Evolutionary conservation across 2,113 vertebrate species (phyloP).

Genomic region (Myotis lucifugus): DNA sequence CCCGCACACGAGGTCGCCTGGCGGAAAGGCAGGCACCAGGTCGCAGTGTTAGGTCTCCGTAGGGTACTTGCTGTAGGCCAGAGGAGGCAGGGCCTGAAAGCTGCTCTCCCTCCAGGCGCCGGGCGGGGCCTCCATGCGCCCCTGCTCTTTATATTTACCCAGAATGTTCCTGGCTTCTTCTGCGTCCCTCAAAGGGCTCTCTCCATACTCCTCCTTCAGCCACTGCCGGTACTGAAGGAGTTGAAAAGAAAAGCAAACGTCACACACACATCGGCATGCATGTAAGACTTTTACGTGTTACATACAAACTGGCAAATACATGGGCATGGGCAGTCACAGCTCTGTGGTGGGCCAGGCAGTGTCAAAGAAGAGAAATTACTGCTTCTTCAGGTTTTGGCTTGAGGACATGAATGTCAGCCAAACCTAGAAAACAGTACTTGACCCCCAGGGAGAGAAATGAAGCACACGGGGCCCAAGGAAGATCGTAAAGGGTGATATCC

Average conservation of each 20-base stretch:
- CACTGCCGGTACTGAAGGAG: conserved; percentile 91
- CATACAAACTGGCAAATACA: neutral
- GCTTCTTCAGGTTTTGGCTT: neutral
- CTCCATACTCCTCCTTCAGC: conserved; percentile 91
- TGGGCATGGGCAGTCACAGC: neutral
- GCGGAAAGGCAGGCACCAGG: neutral
- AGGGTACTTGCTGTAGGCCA: conserved; percentile 81
- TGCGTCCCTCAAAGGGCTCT: conserved; percentile 91
- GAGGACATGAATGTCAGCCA: neutral
- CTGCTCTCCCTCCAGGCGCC: conserved; percentile 84
- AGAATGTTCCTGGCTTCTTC: conserved; percentile 91
- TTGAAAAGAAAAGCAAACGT: conserved; percentile 20
- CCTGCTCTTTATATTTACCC: conserved; percentile 85
- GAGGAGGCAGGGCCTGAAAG: conserved; percentile 81
- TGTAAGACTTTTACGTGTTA: neutral
- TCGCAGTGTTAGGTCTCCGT: conserved; percentile 81
- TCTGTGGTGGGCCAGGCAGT: neutral
- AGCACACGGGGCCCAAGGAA: too few species aligned
- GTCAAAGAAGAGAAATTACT: neutral
- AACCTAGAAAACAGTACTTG: neutral
- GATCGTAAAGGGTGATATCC: neutral
- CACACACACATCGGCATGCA: neutral
- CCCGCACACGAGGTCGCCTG: neutral
- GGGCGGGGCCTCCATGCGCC: conserved; percentile 75
- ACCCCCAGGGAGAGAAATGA: neutral